Evolutionary conservation across 2,113 vertebrate species (phyloP), one percentile per base, ranked within the genome.

Genomic region (Drymodes brunneopygia): DNA sequence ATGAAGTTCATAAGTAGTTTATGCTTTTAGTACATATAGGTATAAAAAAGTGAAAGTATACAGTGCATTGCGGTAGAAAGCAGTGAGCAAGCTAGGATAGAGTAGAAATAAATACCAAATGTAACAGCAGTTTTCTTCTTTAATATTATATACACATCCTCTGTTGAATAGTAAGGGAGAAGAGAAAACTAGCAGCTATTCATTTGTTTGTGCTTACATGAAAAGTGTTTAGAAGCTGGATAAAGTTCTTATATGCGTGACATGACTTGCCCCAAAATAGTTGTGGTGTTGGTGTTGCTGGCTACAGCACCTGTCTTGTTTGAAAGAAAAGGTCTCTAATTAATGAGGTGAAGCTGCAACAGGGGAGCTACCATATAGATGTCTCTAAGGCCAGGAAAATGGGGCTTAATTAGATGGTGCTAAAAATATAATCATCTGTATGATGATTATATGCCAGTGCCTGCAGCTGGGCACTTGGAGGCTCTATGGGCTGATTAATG

Each of bases 381-480:
- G n/a, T 88, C 53, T 88, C 69, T 67, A 53, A 78, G 23, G 64
- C 75, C 40, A 71, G 53, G 60, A 91, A 92, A 91, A 92, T 19
- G 33, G 40, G 23, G 12, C 57, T 94, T 94, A 84, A 88, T 94
- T 91, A 88, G 73, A 81, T 71, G 36, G 33, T 73, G 74, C 85
- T 86, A 86, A 86, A 88, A 90, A 81, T 86, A 81, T 1, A 62
- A 13, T 92, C 1, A 45, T 88, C 51, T 74, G 20, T 29, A 28
- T 22, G 42, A 42, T 88, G 67, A 82, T 93, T 81, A 78, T 36
- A 40, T 77, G 75, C 56, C 40, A 58, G 56, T 73, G 71, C 82
- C 67, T 95, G 88, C 92, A 94, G 78, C 87, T 92, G 92, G 72
- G 84, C 50, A 67, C 42, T 87, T 66, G 51, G 36, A 90, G 60